phyloP scores from a whole-genome alignment of 2,888 invertebrate genomes.

The Spilarctia lutea region DNA sequence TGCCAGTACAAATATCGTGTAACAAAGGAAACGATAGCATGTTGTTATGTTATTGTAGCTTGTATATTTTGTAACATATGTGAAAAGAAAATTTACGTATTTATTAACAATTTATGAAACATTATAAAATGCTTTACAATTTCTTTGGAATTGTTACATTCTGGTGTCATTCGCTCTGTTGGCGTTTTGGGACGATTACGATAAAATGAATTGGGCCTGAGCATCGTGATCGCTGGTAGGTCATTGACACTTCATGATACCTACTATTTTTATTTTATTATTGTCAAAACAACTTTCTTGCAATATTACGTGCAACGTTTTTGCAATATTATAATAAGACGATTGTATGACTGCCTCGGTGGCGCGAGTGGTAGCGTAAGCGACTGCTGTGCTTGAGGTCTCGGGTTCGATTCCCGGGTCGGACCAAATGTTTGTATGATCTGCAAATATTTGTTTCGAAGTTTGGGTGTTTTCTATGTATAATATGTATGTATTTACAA shows the following conservation, averaged over 20 bases:
- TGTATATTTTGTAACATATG: constrained; percentile 3
- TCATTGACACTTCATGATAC: background rate
- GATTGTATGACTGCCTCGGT: no score
- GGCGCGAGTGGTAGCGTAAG: no score
- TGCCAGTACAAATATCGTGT: constrained; percentile 47
- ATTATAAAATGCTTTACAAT: background rate
- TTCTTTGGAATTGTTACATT: background rate
- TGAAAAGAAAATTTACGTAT: background rate
- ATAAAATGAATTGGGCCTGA: background rate
- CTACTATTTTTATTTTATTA: background rate
- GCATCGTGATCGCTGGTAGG: background rate
- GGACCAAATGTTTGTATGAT: no score
- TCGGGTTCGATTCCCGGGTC: no score
- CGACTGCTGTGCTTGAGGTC: no score
- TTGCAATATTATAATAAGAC: background rate
- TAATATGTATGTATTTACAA: no score
- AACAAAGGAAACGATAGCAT: constrained; percentile 48
- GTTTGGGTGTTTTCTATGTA: no score
- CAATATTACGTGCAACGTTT: background rate
- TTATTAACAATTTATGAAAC: constrained; percentile 1
- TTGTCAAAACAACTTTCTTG: background rate
- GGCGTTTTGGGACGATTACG: background rate
- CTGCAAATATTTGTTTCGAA: no score
- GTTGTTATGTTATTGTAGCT: constrained; percentile 10
- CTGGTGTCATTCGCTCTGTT: background rate